Evolutionary conservation across 30 jellyfish, hydroid and myxozoan species (phyloP).

Genomic region (Phacellophora camtschatica): DNA sequence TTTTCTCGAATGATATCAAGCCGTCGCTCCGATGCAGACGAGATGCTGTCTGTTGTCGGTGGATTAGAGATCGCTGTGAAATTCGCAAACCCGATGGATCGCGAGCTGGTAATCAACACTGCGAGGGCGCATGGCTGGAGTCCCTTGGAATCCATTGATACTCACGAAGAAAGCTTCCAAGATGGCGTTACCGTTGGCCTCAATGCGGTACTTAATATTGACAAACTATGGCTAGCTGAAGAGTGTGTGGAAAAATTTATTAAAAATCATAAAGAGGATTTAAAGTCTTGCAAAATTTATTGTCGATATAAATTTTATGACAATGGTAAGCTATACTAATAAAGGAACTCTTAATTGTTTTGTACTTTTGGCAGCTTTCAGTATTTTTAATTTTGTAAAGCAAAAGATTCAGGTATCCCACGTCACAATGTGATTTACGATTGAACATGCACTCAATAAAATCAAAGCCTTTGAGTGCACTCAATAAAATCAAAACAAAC

Average conservation of each 20-base stretch:
- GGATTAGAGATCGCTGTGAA: conserved; percentile 73
- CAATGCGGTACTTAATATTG: conserved; percentile 21
- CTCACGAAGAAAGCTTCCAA: conserved; percentile 52
- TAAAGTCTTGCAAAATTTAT: conserved; percentile 15
- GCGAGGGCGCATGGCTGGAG: conserved; percentile 83
- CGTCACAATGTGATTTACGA: no score
- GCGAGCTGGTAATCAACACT: conserved; percentile 66
- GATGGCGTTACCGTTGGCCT: conserved; percentile 5
- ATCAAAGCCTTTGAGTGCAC: no score
- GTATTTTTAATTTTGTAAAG: no score
- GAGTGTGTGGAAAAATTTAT: conserved; percentile 16
- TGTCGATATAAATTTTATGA: conserved; percentile 83
- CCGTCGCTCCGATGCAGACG: conserved; percentile 28
- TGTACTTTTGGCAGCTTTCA: no score
- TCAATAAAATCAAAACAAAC: no score
- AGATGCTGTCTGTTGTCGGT: conserved; percentile 23
- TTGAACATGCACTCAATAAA: no score
- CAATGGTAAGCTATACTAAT: conserved; percentile 58
- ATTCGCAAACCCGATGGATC: conserved; percentile 67
- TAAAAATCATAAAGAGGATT: neutral
- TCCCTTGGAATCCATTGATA: conserved; percentile 58
- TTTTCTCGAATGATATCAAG: neutral
- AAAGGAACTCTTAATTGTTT: no score
- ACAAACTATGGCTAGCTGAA: conserved; percentile 53
- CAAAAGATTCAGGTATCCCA: no score